These are phyloP conservation scores for Falco concolor DNA, from an alignment of 2,797 vertebrate species.

Conservation along the genomic window DNA sequence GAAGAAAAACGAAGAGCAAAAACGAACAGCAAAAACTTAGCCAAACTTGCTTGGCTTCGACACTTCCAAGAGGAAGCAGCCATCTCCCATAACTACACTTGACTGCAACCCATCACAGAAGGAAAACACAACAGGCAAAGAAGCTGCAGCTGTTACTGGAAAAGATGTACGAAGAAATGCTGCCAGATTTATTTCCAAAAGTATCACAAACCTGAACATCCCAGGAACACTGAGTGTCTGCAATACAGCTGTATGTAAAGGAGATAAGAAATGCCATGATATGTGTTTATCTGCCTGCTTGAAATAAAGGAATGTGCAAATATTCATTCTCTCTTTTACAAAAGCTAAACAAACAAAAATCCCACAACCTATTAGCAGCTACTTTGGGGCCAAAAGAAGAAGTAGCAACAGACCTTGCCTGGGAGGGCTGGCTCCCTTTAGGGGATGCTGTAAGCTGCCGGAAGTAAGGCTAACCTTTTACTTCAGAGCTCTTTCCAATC, in stretches of 20 bases:
- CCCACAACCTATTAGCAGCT: background rate
- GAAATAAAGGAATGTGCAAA: background rate
- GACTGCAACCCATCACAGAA: constrained; percentile 57
- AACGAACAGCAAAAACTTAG: background rate
- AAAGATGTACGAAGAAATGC: background rate
- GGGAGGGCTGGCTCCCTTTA: background rate
- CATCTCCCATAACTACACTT: constrained; percentile 30
- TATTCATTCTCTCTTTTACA: background rate
- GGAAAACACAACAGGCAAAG: constrained; percentile 61
- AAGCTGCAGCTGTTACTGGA: constrained; percentile 55
- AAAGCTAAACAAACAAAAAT: background rate
- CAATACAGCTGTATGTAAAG: background rate
- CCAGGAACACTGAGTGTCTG: constrained; percentile 19
- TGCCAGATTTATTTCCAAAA: constrained; percentile 59
- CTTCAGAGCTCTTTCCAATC: background rate
- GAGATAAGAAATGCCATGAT: background rate
- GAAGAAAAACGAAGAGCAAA: background rate
- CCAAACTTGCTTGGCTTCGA: constrained; percentile 42
- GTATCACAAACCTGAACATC: constrained; percentile 50
- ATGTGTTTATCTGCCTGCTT: background rate
- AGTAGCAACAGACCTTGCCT: background rate
- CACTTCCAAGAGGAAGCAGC: background rate
- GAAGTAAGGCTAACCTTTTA: background rate
- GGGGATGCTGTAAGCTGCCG: background rate
- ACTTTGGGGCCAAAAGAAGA: background rate